These are phyloP conservation scores for Cyclura pinguis DNA, from an alignment of 2,797 vertebrate genomes.

Conservation along the genomic window DNA sequence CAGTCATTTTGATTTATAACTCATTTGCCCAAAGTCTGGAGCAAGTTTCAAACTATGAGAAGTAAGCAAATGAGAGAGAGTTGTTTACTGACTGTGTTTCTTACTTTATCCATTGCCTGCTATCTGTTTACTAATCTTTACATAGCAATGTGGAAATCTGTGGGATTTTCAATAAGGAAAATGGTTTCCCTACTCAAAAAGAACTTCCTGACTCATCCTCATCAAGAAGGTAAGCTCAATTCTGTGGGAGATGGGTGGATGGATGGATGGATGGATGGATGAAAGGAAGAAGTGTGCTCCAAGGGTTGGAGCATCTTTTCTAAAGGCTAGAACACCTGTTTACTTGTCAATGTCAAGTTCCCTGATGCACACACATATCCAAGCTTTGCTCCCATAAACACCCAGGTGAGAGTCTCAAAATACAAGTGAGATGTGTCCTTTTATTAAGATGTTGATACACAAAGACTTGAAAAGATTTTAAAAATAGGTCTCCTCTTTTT, in stretches of 20 bases:
- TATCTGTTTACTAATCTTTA: background rate
- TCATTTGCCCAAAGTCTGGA: background rate
- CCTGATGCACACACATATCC: background rate
- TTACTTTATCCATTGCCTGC: background rate
- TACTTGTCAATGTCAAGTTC: background rate
- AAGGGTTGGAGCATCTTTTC: background rate
- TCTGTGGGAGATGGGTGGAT: no score
- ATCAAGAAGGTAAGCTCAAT: background rate
- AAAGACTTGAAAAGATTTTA: slow-evolving; percentile 52
- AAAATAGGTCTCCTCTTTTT: slow-evolving; percentile 54
- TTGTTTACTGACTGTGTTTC: background rate
- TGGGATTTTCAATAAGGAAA: background rate
- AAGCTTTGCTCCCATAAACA: slow-evolving; percentile 33
- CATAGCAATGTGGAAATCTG: background rate
- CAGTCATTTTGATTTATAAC: background rate
- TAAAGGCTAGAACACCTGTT: background rate
- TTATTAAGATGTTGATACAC: slow-evolving; percentile 54
- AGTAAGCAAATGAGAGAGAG: background rate
- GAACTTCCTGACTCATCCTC: background rate
- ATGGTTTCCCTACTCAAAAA: no score
- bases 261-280: background rate
- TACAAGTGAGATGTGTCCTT: slow-evolving; percentile 34
- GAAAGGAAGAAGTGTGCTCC: no score
- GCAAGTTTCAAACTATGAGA: background rate
- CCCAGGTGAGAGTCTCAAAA: slow-evolving; percentile 34